Base-by-base conservation (phyloP, 2,113 vertebrate species). In the Laterallus jamaicensis region DNA sequence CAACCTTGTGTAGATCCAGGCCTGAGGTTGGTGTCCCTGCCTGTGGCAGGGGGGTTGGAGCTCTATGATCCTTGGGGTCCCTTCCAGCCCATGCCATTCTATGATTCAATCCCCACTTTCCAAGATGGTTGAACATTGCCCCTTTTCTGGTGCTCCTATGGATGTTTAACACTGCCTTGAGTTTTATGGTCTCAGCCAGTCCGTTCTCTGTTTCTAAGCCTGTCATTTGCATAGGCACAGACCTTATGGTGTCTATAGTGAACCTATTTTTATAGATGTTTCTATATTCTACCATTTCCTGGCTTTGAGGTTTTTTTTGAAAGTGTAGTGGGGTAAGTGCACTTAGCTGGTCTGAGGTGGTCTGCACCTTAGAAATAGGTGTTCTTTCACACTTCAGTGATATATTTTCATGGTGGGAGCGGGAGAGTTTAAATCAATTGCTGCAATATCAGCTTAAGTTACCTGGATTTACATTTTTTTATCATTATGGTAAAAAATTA, bases 401-500 rank as follows among this genome's bases (percentile, higher is more conserved):
- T 88, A 8, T 15, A 21, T 86, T 95, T 90, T 92, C 58, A 35
- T 4, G 9, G 19, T 4, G 10, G 6, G 9, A 1, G 10, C 5
- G 6, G 8, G 12, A 54, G 3, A 31, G 6, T 47, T 86, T 54
- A 69, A 87, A 90, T 73, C 18, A 9, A 13, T 58, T 68, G 44
- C 62, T 91, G 70, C 26, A 69, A 86, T 88, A 90, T 82, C 35
- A 76, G 29, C 16, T 80, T 77, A 86, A 13, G 28, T 79, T 89
- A 85, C 76, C 55, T 81, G 25, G 75, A 67, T 93, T 90, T 93
- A 7, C 52, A 35, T 71, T 74, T 95, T 95, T 92, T 81, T 80
- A 55, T 77, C 90, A 63, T 64, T 81, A 40, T 11, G 31, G 56
- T 81, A 66, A 84, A 94, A 86, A 86, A 56, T 63, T 39, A 70